Evolutionary conservation across 2,797 vertebrate species (phyloP), one percentile per base, ranked within the genome.

Genomic region (Phyllotis vaccarum): DNA sequence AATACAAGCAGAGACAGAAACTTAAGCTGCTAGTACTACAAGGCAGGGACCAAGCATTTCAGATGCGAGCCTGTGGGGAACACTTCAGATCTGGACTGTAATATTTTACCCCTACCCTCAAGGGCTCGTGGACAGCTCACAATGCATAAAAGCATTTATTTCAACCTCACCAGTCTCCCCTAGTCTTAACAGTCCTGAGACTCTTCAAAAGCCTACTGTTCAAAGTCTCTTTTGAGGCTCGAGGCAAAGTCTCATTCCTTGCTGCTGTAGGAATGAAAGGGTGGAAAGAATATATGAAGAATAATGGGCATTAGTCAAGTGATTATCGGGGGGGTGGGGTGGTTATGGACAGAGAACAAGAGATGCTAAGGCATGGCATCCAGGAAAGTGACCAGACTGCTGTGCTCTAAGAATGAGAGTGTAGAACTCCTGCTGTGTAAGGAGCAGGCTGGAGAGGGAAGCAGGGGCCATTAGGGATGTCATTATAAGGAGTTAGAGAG

Each of bases 1-100:
- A 95, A 54, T 49, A 43, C 5, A 86, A 93, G 70, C 58, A 90
- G 90, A 95, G 17, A 58, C 21, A 91, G 43, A 17, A 94, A 81
- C 52, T 89, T 89, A 64, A 17, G 14, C 49, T 89, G 94, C 86
- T 83, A 52, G 68, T 43, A 43, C 52, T 87, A 56, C n/a, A 56
- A 21, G 52, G 16, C 68, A 43, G 52, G 68, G 68, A 58, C 52
- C 66, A 74, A 43, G 68, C 12, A 16, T 40, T 72, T 87, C 68
- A 56, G n/a, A 58, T 13, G 52, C 72, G 68, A 56, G n/a, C n/a
- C 66, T 29, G n/a, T 21, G 6, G 52, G 21, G 52, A 43, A 72
- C 52, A 40, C 24, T 56, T 72, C 17, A 21, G 66, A 74, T 56
- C 68, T 2, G 0, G 72, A 56, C 49, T 72, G 16, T 72, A 87